A percentile compares a stretch with the other conserved stretches of the same genome.
Conservation (phyloP, 1,140 invertebrate genomes). For the Brachionus calyciflorus region DNA sequence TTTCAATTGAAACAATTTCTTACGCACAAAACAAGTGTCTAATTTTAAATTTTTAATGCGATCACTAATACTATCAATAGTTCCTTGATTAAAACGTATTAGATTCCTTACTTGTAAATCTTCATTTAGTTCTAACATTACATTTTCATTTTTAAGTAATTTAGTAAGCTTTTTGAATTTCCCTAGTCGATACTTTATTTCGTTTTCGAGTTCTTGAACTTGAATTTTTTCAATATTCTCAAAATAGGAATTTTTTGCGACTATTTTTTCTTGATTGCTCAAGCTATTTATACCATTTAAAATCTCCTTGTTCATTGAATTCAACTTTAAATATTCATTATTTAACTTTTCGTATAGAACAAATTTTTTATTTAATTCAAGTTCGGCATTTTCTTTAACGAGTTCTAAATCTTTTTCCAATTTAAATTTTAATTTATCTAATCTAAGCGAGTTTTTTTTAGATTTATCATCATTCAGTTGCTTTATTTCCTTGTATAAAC, state of each 20-base stretch:
- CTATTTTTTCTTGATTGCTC: background rate
- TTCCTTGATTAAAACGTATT: background rate
- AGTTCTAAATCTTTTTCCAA: conserved; percentile 28
- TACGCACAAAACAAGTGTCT: conserved; percentile 16
- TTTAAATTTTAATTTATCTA: conserved; percentile 41
- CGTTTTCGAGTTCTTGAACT: background rate
- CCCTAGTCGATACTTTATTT: background rate
- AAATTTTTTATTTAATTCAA: conserved; percentile 30
- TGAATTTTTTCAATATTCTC: conserved; percentile 17
- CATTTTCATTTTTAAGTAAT: conserved; percentile 7
- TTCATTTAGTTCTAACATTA: background rate
- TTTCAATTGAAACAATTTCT: conserved; percentile 11
- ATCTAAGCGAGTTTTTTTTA: background rate
- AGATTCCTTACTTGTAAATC: background rate
- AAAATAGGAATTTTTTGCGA: background rate
- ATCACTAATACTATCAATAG: background rate
- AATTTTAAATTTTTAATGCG: background rate
- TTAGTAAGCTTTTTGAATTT: conserved; percentile 19
- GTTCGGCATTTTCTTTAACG: conserved; percentile 8
- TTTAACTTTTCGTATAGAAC: background rate
- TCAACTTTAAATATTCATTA: background rate
- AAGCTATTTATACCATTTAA: conserved; percentile 33
- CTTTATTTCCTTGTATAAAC: conserved; percentile 16
- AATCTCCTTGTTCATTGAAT: conserved; percentile 24
- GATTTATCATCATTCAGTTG: conserved; percentile 29